phyloP scores from a whole-genome alignment of 2,888 invertebrate genomes.

The Bimastos eiseni region DNA sequence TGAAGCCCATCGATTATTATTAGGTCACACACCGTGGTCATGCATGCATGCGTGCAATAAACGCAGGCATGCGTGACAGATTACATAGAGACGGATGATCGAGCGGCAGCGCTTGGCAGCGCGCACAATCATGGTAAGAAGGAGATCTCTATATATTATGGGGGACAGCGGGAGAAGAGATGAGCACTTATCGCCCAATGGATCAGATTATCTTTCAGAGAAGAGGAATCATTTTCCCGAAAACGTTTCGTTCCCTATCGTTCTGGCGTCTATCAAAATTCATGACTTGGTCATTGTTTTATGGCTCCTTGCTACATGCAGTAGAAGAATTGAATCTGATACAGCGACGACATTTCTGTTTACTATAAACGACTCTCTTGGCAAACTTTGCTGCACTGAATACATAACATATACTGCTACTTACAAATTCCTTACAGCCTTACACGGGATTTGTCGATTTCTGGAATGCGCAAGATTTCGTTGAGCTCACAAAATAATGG shows the following conservation, averaged over 20 bases:
- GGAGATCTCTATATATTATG: too few species aligned
- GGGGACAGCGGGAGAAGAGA: neutral
- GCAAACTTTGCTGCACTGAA: neutral
- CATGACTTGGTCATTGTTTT: neutral
- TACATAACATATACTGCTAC: too few species aligned
- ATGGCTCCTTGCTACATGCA: neutral
- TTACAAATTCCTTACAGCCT: too few species aligned
- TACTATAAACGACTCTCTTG: neutral
- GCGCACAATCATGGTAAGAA: neutral
- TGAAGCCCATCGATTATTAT: neutral
- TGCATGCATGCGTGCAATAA: neutral
- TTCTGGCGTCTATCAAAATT: neutral
- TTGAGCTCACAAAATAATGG: too few species aligned
- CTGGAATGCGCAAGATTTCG: too few species aligned
- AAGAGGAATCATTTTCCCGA: neutral
- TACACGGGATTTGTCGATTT: too few species aligned
- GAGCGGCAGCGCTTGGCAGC: neutral
- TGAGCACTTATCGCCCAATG: neutral
- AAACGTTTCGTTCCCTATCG: neutral
- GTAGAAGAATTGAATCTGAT: neutral
- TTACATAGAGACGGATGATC: neutral
- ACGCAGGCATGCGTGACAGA: neutral
- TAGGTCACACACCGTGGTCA: neutral
- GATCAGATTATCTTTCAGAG: neutral
- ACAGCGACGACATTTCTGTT: neutral